Percentiles rank a stretch among this genome's conserved stretches.
phyloP scores from a whole-genome alignment of 2,797 vertebrate genomes.

The Esox lucius region DNA sequence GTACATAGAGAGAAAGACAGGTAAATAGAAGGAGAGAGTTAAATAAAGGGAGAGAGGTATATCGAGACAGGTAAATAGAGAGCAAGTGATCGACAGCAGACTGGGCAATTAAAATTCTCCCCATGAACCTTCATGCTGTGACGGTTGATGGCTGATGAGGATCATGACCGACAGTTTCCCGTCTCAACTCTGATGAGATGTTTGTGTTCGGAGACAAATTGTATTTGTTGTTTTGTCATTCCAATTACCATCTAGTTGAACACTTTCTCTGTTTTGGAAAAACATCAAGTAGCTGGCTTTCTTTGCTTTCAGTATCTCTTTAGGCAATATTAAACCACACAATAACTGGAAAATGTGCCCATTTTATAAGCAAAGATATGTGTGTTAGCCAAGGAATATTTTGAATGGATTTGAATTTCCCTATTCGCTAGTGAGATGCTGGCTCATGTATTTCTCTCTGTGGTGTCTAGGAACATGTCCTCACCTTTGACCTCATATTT shows the following conservation, averaged over 20 bases:
- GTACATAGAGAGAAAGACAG: not conserved
- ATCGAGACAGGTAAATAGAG: not conserved
- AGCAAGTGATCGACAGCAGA: constrained; percentile 29
- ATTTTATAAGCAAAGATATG: not conserved
- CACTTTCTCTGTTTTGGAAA: constrained; percentile 36
- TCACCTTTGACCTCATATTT: too few relatives aligned
- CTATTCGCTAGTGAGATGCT: too few relatives aligned
- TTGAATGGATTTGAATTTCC: too few relatives aligned
- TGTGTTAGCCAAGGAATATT: not conserved
- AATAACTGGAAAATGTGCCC: not conserved
- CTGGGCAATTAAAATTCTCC: constrained; percentile 30
- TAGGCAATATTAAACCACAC: not conserved
- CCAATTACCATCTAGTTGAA: constrained; percentile 40
- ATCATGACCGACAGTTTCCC: constrained; percentile 33
- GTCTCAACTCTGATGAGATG: constrained; percentile 37
- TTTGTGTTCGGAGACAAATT: constrained; percentile 51
- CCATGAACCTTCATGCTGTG: constrained; percentile 32
- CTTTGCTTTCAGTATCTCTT: constrained; percentile 7
- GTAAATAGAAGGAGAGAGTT: not conserved
- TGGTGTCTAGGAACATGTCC: too few relatives aligned
- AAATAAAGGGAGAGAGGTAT: not conserved
- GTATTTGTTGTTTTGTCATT: constrained; percentile 47
- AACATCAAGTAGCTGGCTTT: constrained; percentile 37
- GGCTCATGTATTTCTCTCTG: too few relatives aligned
- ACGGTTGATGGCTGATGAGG: constrained; percentile 38